These are phyloP conservation scores for Dolichotis patagonum DNA, from an alignment of 2,113 vertebrate genomes.

Conservation along the genomic window DNA sequence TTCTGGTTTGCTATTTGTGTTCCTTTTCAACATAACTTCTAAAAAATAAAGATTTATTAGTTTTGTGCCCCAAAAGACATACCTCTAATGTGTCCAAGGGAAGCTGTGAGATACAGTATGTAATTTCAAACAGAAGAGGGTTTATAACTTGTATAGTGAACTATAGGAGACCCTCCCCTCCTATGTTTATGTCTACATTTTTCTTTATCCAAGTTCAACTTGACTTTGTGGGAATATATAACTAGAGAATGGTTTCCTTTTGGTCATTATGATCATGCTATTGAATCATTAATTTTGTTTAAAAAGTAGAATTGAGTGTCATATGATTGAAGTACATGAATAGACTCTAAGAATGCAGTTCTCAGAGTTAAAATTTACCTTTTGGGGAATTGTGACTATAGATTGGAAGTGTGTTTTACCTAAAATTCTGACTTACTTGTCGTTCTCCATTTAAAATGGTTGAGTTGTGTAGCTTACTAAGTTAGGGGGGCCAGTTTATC, in stretches of 20 bases:
- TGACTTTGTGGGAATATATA: not conserved
- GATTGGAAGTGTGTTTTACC: not conserved
- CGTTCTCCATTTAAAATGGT: not conserved
- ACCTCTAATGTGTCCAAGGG: not conserved
- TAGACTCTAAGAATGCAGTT: not conserved
- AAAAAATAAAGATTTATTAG: conserved; percentile 42
- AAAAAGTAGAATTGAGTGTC: not conserved
- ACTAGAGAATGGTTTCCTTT: conserved; percentile 14
- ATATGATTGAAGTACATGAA: not conserved
- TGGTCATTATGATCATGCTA: not conserved
- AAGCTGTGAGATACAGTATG: not conserved
- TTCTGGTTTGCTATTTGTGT: conserved; percentile 16
- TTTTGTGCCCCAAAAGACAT: conserved; percentile 41
- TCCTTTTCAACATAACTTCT: conserved; percentile 54
- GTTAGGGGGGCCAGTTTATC: not conserved
- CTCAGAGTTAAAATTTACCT: not conserved
- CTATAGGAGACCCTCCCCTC: not conserved
- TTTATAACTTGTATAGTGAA: not conserved
- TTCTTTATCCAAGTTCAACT: not conserved
- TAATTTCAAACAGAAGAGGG: conserved; percentile 8
- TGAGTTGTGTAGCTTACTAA: not conserved
- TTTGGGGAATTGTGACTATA: not conserved
- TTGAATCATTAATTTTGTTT: conserved; percentile 31
- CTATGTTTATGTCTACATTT: not conserved
- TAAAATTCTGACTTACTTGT: not conserved